A percentile compares a stretch with the other conserved stretches of the same genome.
Conservation (phyloP, 2,888 invertebrate species). For the Drosophila rubida region DNA sequence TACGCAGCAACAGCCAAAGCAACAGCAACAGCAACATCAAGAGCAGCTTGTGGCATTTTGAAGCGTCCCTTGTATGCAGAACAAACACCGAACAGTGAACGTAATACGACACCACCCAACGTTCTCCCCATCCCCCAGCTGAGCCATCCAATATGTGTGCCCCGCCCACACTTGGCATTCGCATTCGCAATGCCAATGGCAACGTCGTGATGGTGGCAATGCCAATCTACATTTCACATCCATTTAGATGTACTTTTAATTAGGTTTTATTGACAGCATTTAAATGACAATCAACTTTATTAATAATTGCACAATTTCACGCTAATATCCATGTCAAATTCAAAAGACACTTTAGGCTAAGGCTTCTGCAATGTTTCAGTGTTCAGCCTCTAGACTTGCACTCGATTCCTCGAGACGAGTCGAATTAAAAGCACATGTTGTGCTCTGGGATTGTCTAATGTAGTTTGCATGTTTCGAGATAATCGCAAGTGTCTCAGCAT, state of each 20-base stretch:
- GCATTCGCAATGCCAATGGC: neutral
- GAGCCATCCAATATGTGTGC: neutral
- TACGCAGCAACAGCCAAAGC: neutral
- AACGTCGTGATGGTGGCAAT: neutral
- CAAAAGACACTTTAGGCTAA: neutral
- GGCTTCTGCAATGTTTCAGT: neutral
- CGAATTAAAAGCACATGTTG: neutral
- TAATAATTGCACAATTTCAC: conserved; percentile 48
- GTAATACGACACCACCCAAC: conserved; percentile 26
- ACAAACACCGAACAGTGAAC: conserved; percentile 22
- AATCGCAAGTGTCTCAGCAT: neutral
- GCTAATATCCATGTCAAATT: conserved; percentile 6
- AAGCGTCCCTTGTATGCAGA: conserved; percentile 19
- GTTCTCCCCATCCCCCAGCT: neutral
- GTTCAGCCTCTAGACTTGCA: neutral
- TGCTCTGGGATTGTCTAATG: neutral
- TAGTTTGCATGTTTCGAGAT: neutral
- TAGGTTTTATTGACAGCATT: conserved; percentile 53
- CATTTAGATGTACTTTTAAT: conserved; percentile 49
- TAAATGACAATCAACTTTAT: conserved; percentile 54
- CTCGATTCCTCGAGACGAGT: too few species aligned
- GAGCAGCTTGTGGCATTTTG: conserved; percentile 22
- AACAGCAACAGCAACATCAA: neutral
- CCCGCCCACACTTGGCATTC: neutral
- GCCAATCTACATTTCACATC: conserved; percentile 6